phyloP scores from a whole-genome alignment of 2,797 vertebrate genomes.

The Sebastolobus altivelis region DNA sequence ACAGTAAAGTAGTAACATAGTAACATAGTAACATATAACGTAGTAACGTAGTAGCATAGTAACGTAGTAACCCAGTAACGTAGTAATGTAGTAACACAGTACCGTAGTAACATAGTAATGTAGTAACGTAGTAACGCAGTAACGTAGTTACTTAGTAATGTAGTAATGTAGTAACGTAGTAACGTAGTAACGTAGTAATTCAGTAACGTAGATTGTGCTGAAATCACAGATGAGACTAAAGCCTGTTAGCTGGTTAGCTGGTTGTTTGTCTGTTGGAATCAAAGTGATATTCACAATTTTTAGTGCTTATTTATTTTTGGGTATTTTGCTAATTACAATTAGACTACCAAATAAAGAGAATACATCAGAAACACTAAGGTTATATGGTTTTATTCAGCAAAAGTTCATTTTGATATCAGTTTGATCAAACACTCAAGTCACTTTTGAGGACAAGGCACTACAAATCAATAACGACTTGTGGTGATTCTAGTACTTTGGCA shows the following conservation, averaged over 20 bases:
- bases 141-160: no score
- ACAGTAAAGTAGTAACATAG: no score
- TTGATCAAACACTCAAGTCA: constrained; percentile 22
- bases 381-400: background rate
- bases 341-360: background rate
- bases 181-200: no score
- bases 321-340: background rate
- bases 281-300: background rate
- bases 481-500: constrained; percentile 42
- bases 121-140: no score
- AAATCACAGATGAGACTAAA: background rate
- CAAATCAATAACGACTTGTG: constrained; percentile 17
- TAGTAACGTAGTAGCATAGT: accelerated
- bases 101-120: no score
- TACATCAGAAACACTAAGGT: background rate
- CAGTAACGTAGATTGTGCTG: no score
- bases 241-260: background rate
- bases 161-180: no score
- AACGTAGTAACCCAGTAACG: accelerated
- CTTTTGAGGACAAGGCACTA: background rate
- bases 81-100: no score
- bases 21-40: accelerated
- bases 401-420: background rate
- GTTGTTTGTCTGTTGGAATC: background rate
- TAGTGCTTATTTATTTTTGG: background rate